Base-by-base conservation (phyloP, 2,797 vertebrate genomes). In the Coccyzus lansbergi region DNA sequence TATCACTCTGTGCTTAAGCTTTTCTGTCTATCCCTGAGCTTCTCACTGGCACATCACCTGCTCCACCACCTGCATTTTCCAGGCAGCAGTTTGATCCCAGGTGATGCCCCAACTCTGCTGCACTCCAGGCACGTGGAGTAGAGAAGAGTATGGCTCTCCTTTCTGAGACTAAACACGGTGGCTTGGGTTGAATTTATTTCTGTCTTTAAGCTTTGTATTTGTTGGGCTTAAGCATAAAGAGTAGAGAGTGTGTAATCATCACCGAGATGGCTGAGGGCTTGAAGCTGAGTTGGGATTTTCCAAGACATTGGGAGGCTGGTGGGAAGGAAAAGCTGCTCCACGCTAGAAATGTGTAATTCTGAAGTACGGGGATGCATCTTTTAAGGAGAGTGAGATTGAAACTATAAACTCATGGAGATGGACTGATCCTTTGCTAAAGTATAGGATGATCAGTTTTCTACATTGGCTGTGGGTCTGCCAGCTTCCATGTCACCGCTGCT, bases 361-460 rank as follows among this genome's bases (percentile, higher is more conserved):
- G 83, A 38, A 69, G 59, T 58, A 21, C 58, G 14, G 49, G 25
- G 79, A 58, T 25, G 33, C 7, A 19, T 12, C 17, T 62, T 16
- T 46, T 11, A 11, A 34, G 1, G 6, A 44, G n/a, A 26, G 6
- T 2, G 29, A 59, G 80, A 20, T 1, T 4, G 38, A 29, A 77
- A 12, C 25, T 19, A 19, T 7, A 69, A 49, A 10, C 8, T n/a
- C 52, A 42, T 3, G 28, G 68, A 13, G 3, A 5, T 20, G 36
- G 25, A 51, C 42, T 2, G 13, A 15, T n/a, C 26, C 46, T 28
- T 44, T 22, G 33, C n/a, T 62, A 18, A 53, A 52, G 6, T 1
- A 7, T 0, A 1, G 38, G 19, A 7, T 31, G 82, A 51, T 42
- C 20, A 7, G 68, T 3, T 33, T 4, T 14, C 3, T 4, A 31